Evolutionary conservation across 2,797 vertebrate species (phyloP), one percentile per base, ranked within the genome.

Genomic region (Craterocephalus amniculus): DNA sequence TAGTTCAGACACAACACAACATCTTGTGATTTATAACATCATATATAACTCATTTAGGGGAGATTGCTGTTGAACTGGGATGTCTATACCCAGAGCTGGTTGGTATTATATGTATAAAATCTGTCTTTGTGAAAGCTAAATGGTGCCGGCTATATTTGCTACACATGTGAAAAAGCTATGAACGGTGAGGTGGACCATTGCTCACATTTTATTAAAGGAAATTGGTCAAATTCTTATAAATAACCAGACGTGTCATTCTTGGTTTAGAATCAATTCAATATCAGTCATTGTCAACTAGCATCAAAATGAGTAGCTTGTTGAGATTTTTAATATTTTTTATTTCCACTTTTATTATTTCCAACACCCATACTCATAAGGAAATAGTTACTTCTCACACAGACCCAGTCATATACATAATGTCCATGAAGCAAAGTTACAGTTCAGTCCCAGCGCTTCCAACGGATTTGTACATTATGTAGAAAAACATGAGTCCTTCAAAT

Each of bases 31-130:
- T 31, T 35, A 27, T 67, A 4, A 27, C 5, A 31, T 14, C 20
- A 4, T 20, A 68, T 65, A 38, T 12, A 29, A 63, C 36, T 18
- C 63, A 67, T 48, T 52, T 51, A 24, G 48, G n/a, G 9, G 10
- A 51, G 48, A 51, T 29, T 52, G 14, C 45, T 49, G 16, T 54
- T 49, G n/a, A 63, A 57, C 12, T 55, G 31, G 32, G 29, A 45
- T 58, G 5, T 40, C 20, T 68, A 51, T 49, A 4, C 32, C 62
- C 69, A 43, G 8, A 55, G 36, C 13, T 58, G 0, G 20, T 38
- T 9, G 58, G 11, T 38, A n/a, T 43, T 43, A 57, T 40, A 40
- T 69, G 74, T 45, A n/a, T n/a, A 40, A 79, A 69, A 59, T 27
- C 34, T 54, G 20, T 72, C 51, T 48, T 56, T 11, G 27, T 45